These are phyloP conservation scores for Microtus montanus DNA, from an alignment of 2,113 vertebrate genomes.

Conservation along the genomic window DNA sequence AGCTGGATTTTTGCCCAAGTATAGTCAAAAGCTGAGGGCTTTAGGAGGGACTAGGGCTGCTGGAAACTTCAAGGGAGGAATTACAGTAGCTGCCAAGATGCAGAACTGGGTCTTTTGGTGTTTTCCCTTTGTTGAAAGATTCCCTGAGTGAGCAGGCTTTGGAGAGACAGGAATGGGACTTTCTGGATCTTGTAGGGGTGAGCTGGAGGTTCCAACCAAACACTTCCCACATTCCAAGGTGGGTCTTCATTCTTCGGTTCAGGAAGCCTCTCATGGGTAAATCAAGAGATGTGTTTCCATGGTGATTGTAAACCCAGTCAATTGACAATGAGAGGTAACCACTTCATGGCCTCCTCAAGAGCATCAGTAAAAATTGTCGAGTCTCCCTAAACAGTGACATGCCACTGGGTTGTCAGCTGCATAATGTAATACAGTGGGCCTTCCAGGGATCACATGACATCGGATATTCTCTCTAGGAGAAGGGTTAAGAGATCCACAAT, in stretches of 20 bases:
- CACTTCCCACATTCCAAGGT: not conserved
- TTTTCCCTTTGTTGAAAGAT: no score
- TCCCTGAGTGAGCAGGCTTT: no score
- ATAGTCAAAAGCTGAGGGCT: no score
- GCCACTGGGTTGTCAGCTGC: not conserved
- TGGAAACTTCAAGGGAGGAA: no score
- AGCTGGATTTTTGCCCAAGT: no score
- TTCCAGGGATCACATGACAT: not conserved
- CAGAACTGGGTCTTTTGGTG: no score
- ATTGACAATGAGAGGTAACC: not conserved
- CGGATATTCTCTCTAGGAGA: not conserved
- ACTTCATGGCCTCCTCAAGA: not conserved
- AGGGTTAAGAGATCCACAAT: not conserved
- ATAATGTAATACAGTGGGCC: no score
- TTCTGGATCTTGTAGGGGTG: no score
- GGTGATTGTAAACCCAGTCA: not conserved
- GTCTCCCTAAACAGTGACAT: not conserved
- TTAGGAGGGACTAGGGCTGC: no score
- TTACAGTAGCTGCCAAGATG: no score
- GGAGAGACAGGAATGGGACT: no score
- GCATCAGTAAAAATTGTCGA: not conserved
- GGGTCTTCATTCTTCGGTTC: not conserved
- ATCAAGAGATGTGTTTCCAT: not conserved
- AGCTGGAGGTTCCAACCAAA: no score
- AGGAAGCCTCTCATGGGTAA: not conserved